A percentile compares a stretch with the other conserved stretches of the same genome.
phyloP scores from a whole-genome alignment of 2,888 invertebrate genomes.

The Leptinotarsa rubiginosa region DNA sequence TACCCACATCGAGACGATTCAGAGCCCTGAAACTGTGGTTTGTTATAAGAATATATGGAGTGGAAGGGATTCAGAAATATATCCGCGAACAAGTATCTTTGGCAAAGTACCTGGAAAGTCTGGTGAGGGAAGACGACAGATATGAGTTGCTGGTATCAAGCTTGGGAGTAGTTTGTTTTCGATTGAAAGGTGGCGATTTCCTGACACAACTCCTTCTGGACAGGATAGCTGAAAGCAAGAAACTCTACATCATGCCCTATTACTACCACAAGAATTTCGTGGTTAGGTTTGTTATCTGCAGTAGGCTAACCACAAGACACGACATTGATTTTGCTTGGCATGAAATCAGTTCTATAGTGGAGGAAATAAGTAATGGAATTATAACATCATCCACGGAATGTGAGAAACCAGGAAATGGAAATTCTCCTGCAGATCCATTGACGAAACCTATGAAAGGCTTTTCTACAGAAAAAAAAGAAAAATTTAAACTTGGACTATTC shows the following conservation, averaged over 20 bases:
- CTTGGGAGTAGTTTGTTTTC: conserved; percentile 85
- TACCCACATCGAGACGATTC: conserved; percentile 87
- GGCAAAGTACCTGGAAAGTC: conserved; percentile 82
- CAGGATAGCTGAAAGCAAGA: conserved; percentile 78
- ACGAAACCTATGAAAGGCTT: conserved; percentile 30
- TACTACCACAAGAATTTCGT: conserved; percentile 76
- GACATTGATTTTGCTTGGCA: conserved; percentile 82
- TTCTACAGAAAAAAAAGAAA: conserved; percentile 38
- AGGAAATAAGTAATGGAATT: conserved; percentile 2
- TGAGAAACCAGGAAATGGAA: conserved; percentile 14
- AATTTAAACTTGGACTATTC: conserved; percentile 41
- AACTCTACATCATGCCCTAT: conserved; percentile 86
- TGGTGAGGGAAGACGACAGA: conserved; percentile 77
- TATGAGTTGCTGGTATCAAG: conserved; percentile 77
- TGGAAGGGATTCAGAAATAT: conserved; percentile 81
- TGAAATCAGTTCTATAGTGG: conserved; percentile 50
- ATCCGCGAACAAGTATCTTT: conserved; percentile 81
- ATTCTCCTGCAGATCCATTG: conserved; percentile 26
- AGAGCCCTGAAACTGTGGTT: conserved; percentile 95
- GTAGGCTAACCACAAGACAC: conserved; percentile 74
- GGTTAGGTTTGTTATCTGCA: conserved; percentile 86
- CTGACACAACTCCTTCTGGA: conserved; percentile 79
- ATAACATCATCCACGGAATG: neutral
- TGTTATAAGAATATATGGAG: conserved; percentile 85
- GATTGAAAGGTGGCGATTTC: conserved; percentile 76